Conservation (phyloP, 2,113 vertebrate genomes). For the Protomyctophum bolini region DNA sequence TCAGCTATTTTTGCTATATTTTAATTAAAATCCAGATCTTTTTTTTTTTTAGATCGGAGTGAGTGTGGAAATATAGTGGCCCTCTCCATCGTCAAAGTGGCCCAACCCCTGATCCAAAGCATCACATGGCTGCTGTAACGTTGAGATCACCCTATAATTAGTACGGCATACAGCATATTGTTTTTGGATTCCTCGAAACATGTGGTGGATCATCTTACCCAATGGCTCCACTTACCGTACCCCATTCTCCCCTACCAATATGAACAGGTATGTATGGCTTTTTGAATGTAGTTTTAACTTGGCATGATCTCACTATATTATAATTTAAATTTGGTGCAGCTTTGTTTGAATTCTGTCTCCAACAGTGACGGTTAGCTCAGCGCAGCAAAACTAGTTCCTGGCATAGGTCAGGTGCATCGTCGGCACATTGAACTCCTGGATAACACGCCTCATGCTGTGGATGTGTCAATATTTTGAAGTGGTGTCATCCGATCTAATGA, state of each 20-base stretch:
- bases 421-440: constrained; percentile 44
- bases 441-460: constrained; percentile 59
- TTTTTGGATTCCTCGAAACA: no score
- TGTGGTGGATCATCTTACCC: no score
- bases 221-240: no score
- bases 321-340: constrained; percentile 27
- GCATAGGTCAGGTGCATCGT: constrained; percentile 67
- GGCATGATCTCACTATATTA: constrained; percentile 23
- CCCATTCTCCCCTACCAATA: not conserved
- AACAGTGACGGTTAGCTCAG: constrained; percentile 28
- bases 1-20: no score
- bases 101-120: no score
- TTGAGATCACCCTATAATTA: no score
- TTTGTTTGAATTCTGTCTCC: constrained; percentile 38
- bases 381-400: constrained; percentile 52
- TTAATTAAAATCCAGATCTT: no score
- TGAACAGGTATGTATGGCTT: constrained; percentile 16
- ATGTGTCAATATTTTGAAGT: constrained; percentile 74
- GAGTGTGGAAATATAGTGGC: no score
- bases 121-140: no score
- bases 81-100: no score
- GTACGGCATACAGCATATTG: no score
- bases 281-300: constrained; percentile 12
- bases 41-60: no score
- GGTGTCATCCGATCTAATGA: constrained; percentile 71